Evolutionary conservation across 2,888 invertebrate genomes (phyloP).

Genomic region (Trimorus sp.): DNA sequence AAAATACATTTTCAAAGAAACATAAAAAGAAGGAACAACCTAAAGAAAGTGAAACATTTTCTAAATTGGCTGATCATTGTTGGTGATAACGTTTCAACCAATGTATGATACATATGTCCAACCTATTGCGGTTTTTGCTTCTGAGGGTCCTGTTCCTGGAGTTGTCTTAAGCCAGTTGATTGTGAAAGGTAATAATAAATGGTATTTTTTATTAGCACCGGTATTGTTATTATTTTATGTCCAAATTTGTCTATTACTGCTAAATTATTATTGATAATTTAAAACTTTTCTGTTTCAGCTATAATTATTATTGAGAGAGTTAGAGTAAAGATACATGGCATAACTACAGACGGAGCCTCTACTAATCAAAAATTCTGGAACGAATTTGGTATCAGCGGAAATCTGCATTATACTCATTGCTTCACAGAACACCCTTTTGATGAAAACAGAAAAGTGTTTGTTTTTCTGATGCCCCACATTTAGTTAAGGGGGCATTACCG

Average conservation of each 20-base stretch:
- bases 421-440: constrained; percentile 62
- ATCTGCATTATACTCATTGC: constrained; percentile 35
- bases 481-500: too few relatives aligned
- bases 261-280: not conserved
- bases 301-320: not conserved
- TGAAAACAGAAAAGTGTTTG: constrained; percentile 53
- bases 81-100: constrained; percentile 19
- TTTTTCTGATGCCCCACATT: constrained; percentile 66
- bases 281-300: constrained; percentile 13
- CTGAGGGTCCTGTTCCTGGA: constrained; percentile 18
- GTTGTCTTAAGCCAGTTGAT: constrained; percentile 10
- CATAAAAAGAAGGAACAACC: not conserved
- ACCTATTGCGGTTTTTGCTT: constrained; percentile 23
- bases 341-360: constrained; percentile 14
- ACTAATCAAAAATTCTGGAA: constrained; percentile 12
- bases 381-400: constrained; percentile 15
- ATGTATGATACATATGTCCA: constrained; percentile 17
- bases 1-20: too few relatives aligned
- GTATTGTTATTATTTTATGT: too few relatives aligned
- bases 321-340: constrained; percentile 16
- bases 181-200: constrained; percentile 16
- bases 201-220: not conserved
- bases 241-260: not conserved
- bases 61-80: constrained; percentile 3
- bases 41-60: not conserved